Evolutionary conservation across 2,113 vertebrate genomes (phyloP).

Genomic region (Halcyon malimbica): DNA sequence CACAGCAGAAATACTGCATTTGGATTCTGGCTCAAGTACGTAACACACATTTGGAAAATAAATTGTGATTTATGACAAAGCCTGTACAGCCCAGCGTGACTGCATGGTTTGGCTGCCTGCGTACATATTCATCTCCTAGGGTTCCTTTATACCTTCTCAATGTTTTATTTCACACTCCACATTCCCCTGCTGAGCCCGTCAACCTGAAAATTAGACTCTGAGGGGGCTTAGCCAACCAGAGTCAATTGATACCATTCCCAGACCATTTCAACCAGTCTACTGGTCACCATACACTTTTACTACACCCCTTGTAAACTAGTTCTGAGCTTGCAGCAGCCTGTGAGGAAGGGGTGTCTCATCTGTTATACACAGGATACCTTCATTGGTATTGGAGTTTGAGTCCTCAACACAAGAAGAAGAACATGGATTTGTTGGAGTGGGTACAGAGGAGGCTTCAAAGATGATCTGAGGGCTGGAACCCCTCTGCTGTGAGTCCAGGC

Average conservation of each 20-base stretch:
- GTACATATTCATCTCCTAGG: background rate
- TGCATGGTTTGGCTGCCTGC: background rate
- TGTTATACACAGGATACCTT: background rate
- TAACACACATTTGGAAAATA: background rate
- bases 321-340: background rate
- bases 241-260: background rate
- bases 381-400: background rate
- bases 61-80: background rate
- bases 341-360: background rate
- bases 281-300: background rate
- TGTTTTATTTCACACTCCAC: background rate
- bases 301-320: background rate
- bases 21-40: background rate
- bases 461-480: too few relatives aligned
- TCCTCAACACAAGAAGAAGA: too few relatives aligned
- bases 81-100: background rate
- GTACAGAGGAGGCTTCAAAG: too few relatives aligned
- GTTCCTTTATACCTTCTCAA: background rate
- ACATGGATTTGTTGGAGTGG: too few relatives aligned
- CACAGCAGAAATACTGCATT: background rate
- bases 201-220: background rate
- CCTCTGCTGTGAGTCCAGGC: too few relatives aligned
- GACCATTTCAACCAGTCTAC: background rate
- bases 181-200: background rate
- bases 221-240: background rate